phyloP scores from a whole-genome alignment of 2,113 vertebrate genomes.

The Parus major region DNA sequence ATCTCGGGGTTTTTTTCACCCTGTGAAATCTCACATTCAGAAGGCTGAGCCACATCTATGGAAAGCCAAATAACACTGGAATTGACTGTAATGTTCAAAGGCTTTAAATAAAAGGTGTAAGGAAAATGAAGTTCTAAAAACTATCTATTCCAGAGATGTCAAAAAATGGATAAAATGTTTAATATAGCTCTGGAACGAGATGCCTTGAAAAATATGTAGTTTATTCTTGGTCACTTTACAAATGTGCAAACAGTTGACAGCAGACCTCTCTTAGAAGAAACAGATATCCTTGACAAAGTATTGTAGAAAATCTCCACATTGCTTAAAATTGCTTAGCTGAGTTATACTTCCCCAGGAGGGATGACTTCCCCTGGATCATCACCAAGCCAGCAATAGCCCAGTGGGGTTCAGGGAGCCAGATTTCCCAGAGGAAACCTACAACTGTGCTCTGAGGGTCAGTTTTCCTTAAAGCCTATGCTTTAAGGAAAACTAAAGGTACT shows the following conservation, averaged over 20 bases:
- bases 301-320: neutral
- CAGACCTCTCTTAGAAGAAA: neutral
- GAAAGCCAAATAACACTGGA: neutral
- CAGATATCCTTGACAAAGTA: neutral
- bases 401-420: neutral
- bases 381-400: neutral
- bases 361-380: neutral
- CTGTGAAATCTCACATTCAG: neutral
- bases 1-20: neutral
- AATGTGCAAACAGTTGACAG: neutral
- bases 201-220: neutral
- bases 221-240: neutral
- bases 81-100: neutral
- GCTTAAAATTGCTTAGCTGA: neutral
- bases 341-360: neutral
- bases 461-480: neutral
- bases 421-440: neutral
- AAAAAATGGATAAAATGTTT: neutral
- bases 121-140: neutral
- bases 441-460: accelerated
- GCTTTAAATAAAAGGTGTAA: neutral
- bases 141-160: neutral
- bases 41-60: neutral
- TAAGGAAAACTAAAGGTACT: too few species aligned
- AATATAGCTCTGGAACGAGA: neutral